Percentiles rank a stretch among this genome's conserved stretches.
Evolutionary conservation across 1,140 invertebrate genomes (phyloP).

Genomic region (Pseudomyrmex cubaensis): DNA sequence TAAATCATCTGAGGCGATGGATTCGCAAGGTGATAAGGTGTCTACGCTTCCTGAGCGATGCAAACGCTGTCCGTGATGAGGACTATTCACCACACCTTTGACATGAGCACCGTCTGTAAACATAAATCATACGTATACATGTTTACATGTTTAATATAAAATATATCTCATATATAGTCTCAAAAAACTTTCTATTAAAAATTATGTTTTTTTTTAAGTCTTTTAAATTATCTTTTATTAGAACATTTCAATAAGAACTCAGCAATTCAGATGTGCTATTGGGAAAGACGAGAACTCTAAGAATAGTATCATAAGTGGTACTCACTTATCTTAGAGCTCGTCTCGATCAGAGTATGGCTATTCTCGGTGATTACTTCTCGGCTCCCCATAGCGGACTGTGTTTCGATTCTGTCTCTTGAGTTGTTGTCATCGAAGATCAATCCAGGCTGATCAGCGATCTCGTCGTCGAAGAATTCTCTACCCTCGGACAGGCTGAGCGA

Average conservation of each 20-base stretch:
- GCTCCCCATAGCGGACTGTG: conserved; percentile 77
- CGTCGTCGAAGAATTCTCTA: conserved; percentile 93
- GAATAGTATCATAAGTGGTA: conserved; percentile 38
- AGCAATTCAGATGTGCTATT: background rate
- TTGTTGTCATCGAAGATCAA: conserved; percentile 90
- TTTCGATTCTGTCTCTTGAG: conserved; percentile 74
- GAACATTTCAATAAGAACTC: background rate
- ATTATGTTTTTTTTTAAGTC: background rate
- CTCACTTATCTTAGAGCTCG: conserved; percentile 79
- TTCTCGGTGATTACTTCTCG: conserved; percentile 78
- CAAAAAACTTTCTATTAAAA: too few relatives aligned
- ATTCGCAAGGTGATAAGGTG: conserved; percentile 91
- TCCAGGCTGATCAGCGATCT: conserved; percentile 95
- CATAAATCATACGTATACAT: background rate
- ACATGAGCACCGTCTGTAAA: conserved; percentile 68
- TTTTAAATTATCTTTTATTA: background rate
- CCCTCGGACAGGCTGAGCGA: conserved; percentile 90
- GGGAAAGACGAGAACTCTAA: background rate
- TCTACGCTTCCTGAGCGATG: conserved; percentile 89
- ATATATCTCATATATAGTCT: background rate
- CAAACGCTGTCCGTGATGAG: conserved; percentile 81
- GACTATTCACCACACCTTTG: conserved; percentile 81
- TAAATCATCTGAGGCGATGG: conserved; percentile 92
- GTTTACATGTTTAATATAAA: background rate
- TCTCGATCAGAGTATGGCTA: conserved; percentile 80